These are phyloP conservation scores for Spisula subtruncata DNA, from an alignment of 2,888 invertebrate genomes.

Conservation along the genomic window DNA sequence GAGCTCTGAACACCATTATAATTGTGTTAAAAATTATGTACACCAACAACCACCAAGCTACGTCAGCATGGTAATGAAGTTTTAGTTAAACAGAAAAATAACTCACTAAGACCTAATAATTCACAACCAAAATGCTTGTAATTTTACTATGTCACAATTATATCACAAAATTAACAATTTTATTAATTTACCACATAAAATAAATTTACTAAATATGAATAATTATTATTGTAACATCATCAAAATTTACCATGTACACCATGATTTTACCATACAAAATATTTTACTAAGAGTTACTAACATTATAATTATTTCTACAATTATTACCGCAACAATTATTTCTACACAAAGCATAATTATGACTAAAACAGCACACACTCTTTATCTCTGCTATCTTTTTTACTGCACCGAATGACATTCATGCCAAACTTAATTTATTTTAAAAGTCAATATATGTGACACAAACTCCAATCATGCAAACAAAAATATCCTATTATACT, in stretches of 20 bases:
- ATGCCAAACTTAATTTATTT: too few species aligned
- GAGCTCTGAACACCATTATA: too few species aligned
- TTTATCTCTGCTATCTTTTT: too few species aligned
- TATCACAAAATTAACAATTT: neutral
- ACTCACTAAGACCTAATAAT: neutral
- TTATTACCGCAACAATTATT: neutral
- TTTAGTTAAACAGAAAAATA: neutral
- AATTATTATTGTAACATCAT: too few species aligned
- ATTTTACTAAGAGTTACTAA: neutral
- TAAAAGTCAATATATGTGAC: too few species aligned
- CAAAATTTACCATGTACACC: neutral
- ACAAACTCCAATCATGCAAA: too few species aligned
- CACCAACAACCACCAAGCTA: neutral
- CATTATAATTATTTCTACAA: neutral
- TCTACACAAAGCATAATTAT: too few species aligned
- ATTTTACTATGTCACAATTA: neutral
- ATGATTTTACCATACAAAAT: neutral
- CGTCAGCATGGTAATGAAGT: neutral
- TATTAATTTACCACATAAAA: neutral
- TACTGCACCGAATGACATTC: too few species aligned
- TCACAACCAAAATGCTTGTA: neutral
- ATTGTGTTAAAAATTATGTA: too few species aligned
- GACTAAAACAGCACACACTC: too few species aligned
- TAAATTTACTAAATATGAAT: too few species aligned
- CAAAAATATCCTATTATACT: too few species aligned